phyloP scores from a whole-genome alignment of 2,113 vertebrate genomes.

The Grus americana region DNA sequence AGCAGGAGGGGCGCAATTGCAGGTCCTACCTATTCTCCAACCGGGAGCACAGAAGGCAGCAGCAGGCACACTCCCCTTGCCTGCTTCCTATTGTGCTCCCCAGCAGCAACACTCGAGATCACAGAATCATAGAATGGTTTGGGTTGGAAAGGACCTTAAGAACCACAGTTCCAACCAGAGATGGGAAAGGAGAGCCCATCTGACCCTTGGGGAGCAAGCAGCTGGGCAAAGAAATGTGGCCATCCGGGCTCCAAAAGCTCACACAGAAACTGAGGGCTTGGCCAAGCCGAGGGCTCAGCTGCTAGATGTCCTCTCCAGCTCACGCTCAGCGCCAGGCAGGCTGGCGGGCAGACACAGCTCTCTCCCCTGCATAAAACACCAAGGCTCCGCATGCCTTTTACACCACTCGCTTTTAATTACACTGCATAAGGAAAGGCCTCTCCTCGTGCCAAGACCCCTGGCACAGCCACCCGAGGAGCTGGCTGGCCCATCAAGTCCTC shows the following conservation, averaged over 20 bases:
- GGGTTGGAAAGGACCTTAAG: too few relatives aligned
- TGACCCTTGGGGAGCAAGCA: fast-evolving
- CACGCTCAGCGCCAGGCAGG: fast-evolving
- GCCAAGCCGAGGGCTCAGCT: background rate
- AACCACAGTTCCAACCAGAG: too few relatives aligned
- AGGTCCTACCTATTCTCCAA: background rate
- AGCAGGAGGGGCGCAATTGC: background rate
- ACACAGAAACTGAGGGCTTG: background rate
- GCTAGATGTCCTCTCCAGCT: background rate
- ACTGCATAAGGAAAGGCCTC: background rate
- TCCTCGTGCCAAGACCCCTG: background rate
- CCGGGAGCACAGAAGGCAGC: background rate
- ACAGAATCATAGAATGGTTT: too few relatives aligned
- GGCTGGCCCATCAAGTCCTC: slow-evolving; percentile 32
- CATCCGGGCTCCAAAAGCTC: fast-evolving
- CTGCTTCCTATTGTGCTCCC: background rate
- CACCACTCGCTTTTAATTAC: slow-evolving; percentile 52
- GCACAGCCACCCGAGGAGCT: background rate
- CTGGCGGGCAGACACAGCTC: background rate
- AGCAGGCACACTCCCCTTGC: background rate
- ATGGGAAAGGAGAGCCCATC: background rate
- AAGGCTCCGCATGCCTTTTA: background rate
- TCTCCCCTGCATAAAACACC: background rate
- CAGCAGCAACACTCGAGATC: background rate
- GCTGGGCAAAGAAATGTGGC: fast-evolving